phyloP scores from a whole-genome alignment of 2,888 invertebrate species.

The Tryphoninae sp. region DNA sequence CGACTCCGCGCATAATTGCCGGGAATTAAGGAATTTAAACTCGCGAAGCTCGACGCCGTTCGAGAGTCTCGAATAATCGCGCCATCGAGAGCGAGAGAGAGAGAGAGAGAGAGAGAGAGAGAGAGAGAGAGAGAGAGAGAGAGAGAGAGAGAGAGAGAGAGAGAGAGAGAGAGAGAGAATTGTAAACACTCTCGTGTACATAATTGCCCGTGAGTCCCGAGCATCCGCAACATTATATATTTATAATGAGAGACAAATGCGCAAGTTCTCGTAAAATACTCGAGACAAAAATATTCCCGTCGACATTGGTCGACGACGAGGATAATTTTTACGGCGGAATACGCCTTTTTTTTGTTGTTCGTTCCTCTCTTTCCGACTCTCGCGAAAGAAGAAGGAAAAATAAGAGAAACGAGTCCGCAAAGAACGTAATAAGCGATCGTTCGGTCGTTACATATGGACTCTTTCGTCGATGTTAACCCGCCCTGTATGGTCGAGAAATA shows the following conservation, averaged over 20 bases:
- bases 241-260: conserved; percentile 32
- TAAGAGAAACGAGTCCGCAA: conserved; percentile 3
- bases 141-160: conserved; percentile 25
- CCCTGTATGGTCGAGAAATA: neutral
- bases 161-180: conserved; percentile 19
- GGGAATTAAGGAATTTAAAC: conserved; percentile 75
- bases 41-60: conserved; percentile 58
- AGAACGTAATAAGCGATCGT: conserved; percentile 42
- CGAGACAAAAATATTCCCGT: too few species aligned
- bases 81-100: conserved; percentile 35
- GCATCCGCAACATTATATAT: conserved; percentile 44
- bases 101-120: too few species aligned
- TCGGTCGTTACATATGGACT: conserved; percentile 41
- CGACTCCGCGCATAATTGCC: conserved; percentile 72
- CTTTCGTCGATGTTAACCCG: conserved; percentile 31
- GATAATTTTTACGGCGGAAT: too few species aligned
- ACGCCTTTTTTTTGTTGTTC: too few species aligned
- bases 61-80: conserved; percentile 52
- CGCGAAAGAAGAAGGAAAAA: neutral
- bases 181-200: conserved; percentile 74
- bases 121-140: too few species aligned
- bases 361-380: neutral
- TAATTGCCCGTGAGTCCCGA: conserved; percentile 71
- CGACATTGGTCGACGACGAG: too few species aligned
- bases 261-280: too few species aligned